Conservation (phyloP, 2,888 invertebrate species). For the Coecobrya sp. region DNA sequence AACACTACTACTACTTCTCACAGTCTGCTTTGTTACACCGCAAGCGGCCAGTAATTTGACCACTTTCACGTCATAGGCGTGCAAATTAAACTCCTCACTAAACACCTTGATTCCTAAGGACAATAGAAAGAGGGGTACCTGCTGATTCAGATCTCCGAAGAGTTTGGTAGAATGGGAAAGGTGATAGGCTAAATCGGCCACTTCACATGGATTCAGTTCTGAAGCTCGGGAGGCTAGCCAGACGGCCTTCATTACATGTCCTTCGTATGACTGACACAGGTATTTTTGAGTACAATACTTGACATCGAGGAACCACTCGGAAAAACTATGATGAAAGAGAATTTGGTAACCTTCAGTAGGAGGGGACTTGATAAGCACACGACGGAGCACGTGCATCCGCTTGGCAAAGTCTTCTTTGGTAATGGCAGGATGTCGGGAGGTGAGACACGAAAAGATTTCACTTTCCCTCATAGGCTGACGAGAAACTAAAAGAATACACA, state of each 20-base stretch:
- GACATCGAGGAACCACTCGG: slow-evolving; percentile 98
- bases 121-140: slow-evolving; percentile 84
- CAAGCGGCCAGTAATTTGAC: slow-evolving; percentile 84
- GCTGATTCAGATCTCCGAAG: slow-evolving; percentile 82
- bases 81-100: slow-evolving; percentile 77
- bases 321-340: slow-evolving; percentile 97
- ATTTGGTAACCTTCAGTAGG: slow-evolving; percentile 88
- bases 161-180: slow-evolving; percentile 84
- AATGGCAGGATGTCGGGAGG: slow-evolving; percentile 93
- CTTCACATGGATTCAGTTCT: slow-evolving; percentile 87
- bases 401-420: slow-evolving; percentile 94
- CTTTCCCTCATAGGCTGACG: slow-evolving; percentile 94
- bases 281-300: slow-evolving; percentile 99
- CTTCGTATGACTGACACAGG: slow-evolving; percentile 95
- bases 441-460: slow-evolving; percentile 94
- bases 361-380: slow-evolving; percentile 89
- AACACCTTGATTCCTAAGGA: slow-evolving; percentile 84
- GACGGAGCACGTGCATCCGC: slow-evolving; percentile 92
- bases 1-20: slow-evolving; percentile 67
- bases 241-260: slow-evolving; percentile 96
- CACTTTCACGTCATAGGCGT: slow-evolving; percentile 84
- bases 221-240: slow-evolving; percentile 90
- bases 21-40: slow-evolving; percentile 83
- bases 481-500: slow-evolving; percentile 96
- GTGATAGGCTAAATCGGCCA: slow-evolving; percentile 89